Evolutionary conservation across 1,140 invertebrate genomes (phyloP).

Genomic region (Pogonognathellus flavescens): DNA sequence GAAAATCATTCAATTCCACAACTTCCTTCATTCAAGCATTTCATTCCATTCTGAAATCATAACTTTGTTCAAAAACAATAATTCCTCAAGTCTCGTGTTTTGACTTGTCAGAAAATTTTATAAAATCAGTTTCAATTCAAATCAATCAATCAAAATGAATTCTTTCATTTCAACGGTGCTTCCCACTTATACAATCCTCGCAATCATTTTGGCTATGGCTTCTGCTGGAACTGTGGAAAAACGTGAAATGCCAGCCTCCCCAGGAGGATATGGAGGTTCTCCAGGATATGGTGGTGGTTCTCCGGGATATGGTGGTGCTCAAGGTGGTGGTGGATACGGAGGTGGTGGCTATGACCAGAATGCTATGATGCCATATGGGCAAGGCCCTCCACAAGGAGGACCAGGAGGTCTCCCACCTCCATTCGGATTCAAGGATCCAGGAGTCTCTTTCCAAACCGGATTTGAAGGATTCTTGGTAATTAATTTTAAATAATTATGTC

Average conservation of each 20-base stretch:
- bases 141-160: constrained; percentile 12
- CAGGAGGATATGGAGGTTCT: neutral
- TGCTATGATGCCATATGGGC: constrained; percentile 39
- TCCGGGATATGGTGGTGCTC: no score
- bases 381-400: constrained; percentile 15
- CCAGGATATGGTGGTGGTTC: constrained; percentile 2
- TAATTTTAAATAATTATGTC: no score
- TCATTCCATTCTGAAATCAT: neutral
- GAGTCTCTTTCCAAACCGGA: constrained; percentile 66
- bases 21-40: constrained; percentile 29
- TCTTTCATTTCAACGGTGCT: neutral
- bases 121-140: neutral
- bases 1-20: constrained; percentile 33
- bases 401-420: constrained; percentile 52
- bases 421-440: constrained; percentile 64
- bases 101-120: neutral
- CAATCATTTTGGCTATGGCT: neutral
- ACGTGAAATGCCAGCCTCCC: constrained; percentile 54
- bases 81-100: neutral
- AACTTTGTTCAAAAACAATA: neutral
- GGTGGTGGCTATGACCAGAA: constrained; percentile 55
- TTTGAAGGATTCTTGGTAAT: constrained; percentile 67
- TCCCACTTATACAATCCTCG: neutral
- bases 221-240: constrained; percentile 57
- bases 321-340: constrained; percentile 47